Base-by-base conservation (phyloP, 2,113 vertebrate species). In the Pygoscelis adeliae region DNA sequence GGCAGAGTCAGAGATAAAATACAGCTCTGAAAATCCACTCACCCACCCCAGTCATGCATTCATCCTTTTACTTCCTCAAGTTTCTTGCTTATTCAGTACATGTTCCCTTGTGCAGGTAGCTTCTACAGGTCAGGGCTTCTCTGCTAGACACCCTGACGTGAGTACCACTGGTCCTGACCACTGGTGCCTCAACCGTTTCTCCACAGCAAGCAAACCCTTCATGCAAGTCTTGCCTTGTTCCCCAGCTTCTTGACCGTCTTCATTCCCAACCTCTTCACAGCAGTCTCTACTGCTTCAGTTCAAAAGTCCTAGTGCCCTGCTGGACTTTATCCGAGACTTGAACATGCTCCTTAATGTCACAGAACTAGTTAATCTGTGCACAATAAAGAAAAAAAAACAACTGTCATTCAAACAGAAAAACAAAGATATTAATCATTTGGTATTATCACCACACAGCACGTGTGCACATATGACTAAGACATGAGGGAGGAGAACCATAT, bases 401-500 rank as follows among this genome's bases (percentile, higher is more conserved):
- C 55, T 83, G 86, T 66, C 92, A 78, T 26, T 96, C 86, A 94
- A 87, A 66, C 34, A 56, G 55, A 72, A 87, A 95, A 94, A 79
- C 81, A 89, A 96, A 81, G 67, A 63, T 29, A 86, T 84, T 94
- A 91, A 97, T 95, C 86, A 97, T 62, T 85, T 88, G 77, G 40
- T 91, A 65, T 95, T 91, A 91, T 67, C 90, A 90, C 72, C 93
- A 83, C 85, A 83, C 29, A 94, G 80, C 81, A 96, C 50, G 25
- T 87, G 88, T 74, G 50, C 55, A 73, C 46, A 6, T 36, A 80
- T 96, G 96, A 96, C 92, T 97, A 97, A 97, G 83, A 83, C 65
- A 55, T 38, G 92, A 92, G 80, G 95, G 95, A 96, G 89, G 89
- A 92, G 50, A 93, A 83, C 90, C 92, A 83, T 89, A 94, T 94